These are phyloP conservation scores for Zaprionus bogoriensis DNA, from an alignment of 2,888 invertebrate genomes.

Conservation along the genomic window DNA sequence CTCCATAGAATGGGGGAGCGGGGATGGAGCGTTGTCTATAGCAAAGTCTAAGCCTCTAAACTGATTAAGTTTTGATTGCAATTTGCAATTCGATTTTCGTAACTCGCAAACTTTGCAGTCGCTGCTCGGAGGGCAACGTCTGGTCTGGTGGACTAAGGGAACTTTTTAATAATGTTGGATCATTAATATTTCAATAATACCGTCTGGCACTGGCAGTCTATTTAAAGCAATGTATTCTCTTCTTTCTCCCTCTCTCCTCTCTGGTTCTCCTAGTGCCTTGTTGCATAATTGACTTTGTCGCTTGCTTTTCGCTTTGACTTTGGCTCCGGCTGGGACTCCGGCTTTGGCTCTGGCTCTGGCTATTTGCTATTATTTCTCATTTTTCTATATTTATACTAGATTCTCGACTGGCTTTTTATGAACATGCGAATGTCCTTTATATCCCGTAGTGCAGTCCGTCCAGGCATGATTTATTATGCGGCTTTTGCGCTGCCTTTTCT, in stretches of 20 bases:
- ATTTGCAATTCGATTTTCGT: conserved; percentile 71
- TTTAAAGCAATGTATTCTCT: conserved; percentile 31
- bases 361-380: conserved; percentile 62
- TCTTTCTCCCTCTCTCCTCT: neutral
- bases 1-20: neutral
- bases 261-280: conserved; percentile 36
- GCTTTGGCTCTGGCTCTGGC: conserved; percentile 28
- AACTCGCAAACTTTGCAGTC: conserved; percentile 48
- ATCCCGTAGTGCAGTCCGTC: conserved; percentile 36
- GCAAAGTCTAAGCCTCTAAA: conserved; percentile 63
- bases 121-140: neutral
- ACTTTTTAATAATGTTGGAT: conserved; percentile 59
- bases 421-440: conserved; percentile 63
- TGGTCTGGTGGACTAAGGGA: conserved; percentile 9
- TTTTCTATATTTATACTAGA: conserved; percentile 54
- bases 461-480: conserved; percentile 73
- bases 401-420: conserved; percentile 67
- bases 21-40: neutral
- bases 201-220: conserved; percentile 53
- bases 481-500: conserved; percentile 45
- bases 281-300: conserved; percentile 79
- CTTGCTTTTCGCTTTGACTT: conserved; percentile 42
- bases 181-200: conserved; percentile 73
- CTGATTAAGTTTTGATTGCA: conserved; percentile 77
- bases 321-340: neutral